These are phyloP conservation scores for Vespertilio murinus DNA, from an alignment of 2,797 vertebrate genomes.

Conservation along the genomic window DNA sequence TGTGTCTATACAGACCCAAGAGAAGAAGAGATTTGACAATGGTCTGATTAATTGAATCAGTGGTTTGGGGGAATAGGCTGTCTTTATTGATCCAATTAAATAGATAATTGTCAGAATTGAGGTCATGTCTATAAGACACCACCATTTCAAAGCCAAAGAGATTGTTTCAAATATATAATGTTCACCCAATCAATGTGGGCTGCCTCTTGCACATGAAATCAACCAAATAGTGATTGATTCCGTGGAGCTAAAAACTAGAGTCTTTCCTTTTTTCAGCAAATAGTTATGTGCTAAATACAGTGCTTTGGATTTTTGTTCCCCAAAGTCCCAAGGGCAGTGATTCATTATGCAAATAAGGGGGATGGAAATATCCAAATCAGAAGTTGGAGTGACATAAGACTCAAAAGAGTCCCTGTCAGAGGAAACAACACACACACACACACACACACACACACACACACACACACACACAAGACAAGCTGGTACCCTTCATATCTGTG, in stretches of 20 bases:
- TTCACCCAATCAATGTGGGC: slow-evolving; percentile 53
- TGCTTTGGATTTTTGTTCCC: slow-evolving; percentile 9
- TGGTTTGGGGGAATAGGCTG: slow-evolving; percentile 75
- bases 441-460: neutral
- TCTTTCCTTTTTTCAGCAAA: neutral
- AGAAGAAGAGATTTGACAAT: slow-evolving; percentile 73
- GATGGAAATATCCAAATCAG: slow-evolving; percentile 29
- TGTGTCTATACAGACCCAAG: slow-evolving; percentile 60
- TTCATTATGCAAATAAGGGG: slow-evolving; percentile 41
- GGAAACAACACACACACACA: neutral
- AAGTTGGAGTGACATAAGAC: neutral
- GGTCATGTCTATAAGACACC: slow-evolving; percentile 75
- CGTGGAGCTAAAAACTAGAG: neutral
- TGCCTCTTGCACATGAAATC: slow-evolving; percentile 48
- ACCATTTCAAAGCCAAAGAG: slow-evolving; percentile 74
- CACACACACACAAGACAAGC: neutral
- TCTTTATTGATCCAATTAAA: slow-evolving; percentile 80
- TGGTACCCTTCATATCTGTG: neutral
- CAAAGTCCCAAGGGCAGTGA: neutral
- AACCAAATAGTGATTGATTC: slow-evolving; percentile 60
- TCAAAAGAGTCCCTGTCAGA: neutral
- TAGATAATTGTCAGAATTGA: slow-evolving; percentile 79
- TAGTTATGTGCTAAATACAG: slow-evolving; percentile 15
- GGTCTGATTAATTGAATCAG: slow-evolving; percentile 78
- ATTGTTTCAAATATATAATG: slow-evolving; percentile 72